Evolutionary conservation across 2,797 vertebrate species (phyloP).

Genomic region (Mormyrops attenuatus): DNA sequence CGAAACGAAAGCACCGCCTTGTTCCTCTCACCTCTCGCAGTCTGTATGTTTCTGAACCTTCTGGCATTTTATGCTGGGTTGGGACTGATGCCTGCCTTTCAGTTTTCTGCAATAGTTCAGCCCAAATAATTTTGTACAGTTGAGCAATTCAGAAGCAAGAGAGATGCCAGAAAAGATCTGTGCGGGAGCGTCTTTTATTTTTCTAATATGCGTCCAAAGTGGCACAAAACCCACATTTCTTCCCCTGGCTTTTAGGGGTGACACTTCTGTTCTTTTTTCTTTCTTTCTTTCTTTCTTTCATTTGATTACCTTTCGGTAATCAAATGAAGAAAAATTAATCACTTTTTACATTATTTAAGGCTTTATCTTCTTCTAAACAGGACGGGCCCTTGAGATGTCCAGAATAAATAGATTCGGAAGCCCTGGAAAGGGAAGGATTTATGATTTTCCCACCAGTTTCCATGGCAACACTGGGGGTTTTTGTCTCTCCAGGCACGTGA

Average conservation of each 20-base stretch:
- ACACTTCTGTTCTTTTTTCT: not conserved
- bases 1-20: not conserved
- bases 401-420: not conserved
- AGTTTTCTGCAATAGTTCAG: not conserved
- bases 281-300: not conserved
- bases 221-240: not conserved
- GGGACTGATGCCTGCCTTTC: not conserved
- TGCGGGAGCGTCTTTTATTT: not conserved
- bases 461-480: not conserved
- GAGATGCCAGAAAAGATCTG: not conserved
- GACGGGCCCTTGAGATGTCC: not conserved
- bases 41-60: not conserved
- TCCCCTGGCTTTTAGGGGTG: not conserved
- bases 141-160: not conserved
- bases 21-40: not conserved
- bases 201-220: not conserved
- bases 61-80: not conserved
- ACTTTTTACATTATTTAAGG: not conserved
- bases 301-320: not conserved
- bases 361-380: not conserved
- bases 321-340: not conserved
- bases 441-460: slow-evolving; percentile 7
- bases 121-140: not conserved
- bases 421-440: not conserved
- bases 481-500: not conserved